Evolutionary conservation across 1,140 invertebrate species (phyloP).

Genomic region (Zophobas morio): DNA sequence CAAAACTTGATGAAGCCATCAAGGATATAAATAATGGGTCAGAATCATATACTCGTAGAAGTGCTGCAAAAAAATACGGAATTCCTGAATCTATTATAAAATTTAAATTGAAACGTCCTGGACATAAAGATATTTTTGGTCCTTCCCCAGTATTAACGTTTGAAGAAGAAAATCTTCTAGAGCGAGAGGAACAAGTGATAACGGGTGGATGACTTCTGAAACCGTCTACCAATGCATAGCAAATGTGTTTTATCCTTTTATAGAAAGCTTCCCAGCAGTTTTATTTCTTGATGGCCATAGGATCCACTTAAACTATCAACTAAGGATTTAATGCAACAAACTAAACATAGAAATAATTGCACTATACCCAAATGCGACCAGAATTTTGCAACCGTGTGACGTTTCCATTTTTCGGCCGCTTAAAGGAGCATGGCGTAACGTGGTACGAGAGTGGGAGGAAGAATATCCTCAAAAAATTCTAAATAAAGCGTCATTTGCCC

Average conservation of each 20-base stretch:
- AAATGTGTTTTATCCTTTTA: conserved; percentile 61
- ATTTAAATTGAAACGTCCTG: too few relatives aligned
- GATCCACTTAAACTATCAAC: conserved; percentile 51
- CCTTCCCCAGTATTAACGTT: too few relatives aligned
- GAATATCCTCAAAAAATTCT: too few relatives aligned
- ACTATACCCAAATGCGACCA: conserved; percentile 30
- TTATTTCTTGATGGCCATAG: conserved; percentile 38
- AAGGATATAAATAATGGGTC: too few relatives aligned
- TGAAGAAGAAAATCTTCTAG: too few relatives aligned
- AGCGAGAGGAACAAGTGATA: conserved; percentile 55
- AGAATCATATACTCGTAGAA: too few relatives aligned
- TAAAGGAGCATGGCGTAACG: not conserved
- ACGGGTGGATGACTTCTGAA: conserved; percentile 65
- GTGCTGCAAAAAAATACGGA: too few relatives aligned
- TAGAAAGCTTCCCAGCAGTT: conserved; percentile 60
- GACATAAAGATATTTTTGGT: too few relatives aligned
- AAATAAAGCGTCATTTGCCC: too few relatives aligned
- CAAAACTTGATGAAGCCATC: too few relatives aligned
- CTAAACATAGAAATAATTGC: conserved; percentile 52
- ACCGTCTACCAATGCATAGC: conserved; percentile 60
- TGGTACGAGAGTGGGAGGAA: too few relatives aligned
- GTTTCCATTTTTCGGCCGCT: not conserved
- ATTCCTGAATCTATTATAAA: too few relatives aligned
- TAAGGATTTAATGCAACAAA: conserved; percentile 58
- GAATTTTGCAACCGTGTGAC: conserved; percentile 12